Base-by-base conservation (phyloP, 2,113 vertebrate species). In the Coreoperca whiteheadi region DNA sequence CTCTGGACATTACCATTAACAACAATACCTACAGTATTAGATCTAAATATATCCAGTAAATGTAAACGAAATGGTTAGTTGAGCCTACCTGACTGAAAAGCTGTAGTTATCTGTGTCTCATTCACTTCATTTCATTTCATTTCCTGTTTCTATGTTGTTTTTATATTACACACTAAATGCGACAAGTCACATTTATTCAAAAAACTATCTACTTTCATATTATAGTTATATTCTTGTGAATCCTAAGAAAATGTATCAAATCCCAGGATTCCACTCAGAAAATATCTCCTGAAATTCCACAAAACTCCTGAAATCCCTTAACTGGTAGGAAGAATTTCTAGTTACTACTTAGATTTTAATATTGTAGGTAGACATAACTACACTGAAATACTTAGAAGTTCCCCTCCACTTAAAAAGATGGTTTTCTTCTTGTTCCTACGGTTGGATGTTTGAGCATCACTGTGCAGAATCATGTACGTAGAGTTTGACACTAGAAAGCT, bases 11-110 rank as follows among this genome's bases (percentile, higher is more conserved):
- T 54, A n/a, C 7, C 14, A 61, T 63, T 18, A 6, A 50, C 30
- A 75, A 69, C 51, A 12, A 59, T 18, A 80, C 51, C 56, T 30
- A 39, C 56, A 74, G 28, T 37, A 30, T 12, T 59, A 30, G 54
- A 53, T 86, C 25, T 43, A 59, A 63, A 76, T 83, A 37, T 57
- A 41, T 53, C 15, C 39, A 65, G n/a, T 32, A 48, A 54, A 56
- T 81, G 25, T 43, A 54, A 80, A 79, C 1, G 34, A 56, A 6
- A 41, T 23, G 39, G 21, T 50, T 73, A 28, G 54, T 74, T 77
- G 39, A 77, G 20, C 53, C 14, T 43, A 21, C 32, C 21, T 10
- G 21, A 75, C 41, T 37, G 67, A 39, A 61, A 75, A 67, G 25
- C 11, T 56, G 56, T 18, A 41, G 53, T 46, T 32, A 57, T 46